Base-by-base conservation (phyloP, 1,140 invertebrate genomes). In the Rhopalosiphum padi region DNA sequence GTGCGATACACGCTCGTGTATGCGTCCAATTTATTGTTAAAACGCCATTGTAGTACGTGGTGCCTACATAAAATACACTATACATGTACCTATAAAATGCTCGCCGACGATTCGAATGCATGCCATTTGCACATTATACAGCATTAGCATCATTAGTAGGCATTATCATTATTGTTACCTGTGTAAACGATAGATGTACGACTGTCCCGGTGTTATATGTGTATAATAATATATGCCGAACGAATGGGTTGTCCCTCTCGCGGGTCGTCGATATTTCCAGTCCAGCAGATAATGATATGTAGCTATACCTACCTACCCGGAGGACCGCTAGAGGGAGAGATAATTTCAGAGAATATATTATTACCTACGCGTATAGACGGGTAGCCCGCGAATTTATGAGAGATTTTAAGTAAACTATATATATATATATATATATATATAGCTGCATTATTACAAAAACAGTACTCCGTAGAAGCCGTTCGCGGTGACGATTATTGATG, bases 401-500 rank as follows among this genome's bases (percentile, higher is more conserved):
- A 43, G 15, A 35, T 48, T 46, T 48, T 21, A 18, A 88, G 30
- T 48, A 88, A 88, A 51, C 30, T 41, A 41, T 41, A 41, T 85
- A 25, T 85, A 43, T 22, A 46, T 41, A 41, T 41, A 41, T 85
- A 25, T 85, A 43, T 22, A 85, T 43, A 43, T 46, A 48, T 41
- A 88, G 25, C 18, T 46, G 46, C 6, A n/a, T 87, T 88, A 88
- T 88, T 88, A 88, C n/a, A n/a, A 88, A 51, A 88, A 89, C 87
- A 89, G 87, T 53, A 53, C 86, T 35, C 6, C n/a, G 35, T 2
- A 46, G 41, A 46, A 87, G 85, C 43, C 46, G 43, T 88, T 88
- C n/a, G 88, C 22, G 35, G 51, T 37, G 88, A 89, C 51, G 48
- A 89, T 89, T 89, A 89, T 89, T 89, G 88, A 89, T 89, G 88